Conservation (phyloP, 2,113 vertebrate species). For the Rana temporaria region DNA sequence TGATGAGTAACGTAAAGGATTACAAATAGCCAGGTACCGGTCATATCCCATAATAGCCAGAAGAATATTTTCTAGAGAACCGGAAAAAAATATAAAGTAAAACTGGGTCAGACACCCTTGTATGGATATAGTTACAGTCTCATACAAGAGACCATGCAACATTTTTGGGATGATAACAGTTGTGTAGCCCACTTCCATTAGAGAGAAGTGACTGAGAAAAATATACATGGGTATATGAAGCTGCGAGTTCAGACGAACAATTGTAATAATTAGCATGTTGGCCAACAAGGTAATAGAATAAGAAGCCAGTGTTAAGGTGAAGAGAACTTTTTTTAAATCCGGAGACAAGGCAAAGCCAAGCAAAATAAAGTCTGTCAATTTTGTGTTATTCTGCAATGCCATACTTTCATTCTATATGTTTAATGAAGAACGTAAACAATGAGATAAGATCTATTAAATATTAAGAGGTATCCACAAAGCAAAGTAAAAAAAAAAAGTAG, state of each 20-base stretch:
- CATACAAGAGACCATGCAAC: background rate
- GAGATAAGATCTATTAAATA: too few relatives aligned
- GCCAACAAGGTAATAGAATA: constrained; percentile 15
- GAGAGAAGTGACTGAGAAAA: constrained; percentile 19
- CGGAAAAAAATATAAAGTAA: constrained; percentile 34
- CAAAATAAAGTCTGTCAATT: constrained; percentile 7
- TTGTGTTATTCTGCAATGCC: constrained; percentile 1
- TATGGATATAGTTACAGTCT: constrained; percentile 8
- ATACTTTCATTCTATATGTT: background rate
- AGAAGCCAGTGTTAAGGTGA: background rate
- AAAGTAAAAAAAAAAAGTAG: too few relatives aligned
- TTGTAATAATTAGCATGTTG: constrained; percentile 25
- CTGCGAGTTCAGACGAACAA: background rate
- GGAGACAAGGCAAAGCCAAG: constrained; percentile 19
- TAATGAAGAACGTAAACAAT: too few relatives aligned
- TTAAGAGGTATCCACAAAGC: too few relatives aligned
- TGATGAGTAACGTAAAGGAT: constrained; percentile 48
- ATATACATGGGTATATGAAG: constrained; percentile 36
- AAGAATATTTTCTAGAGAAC: constrained; percentile 36
- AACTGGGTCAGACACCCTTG: constrained; percentile 32
- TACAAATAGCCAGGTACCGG: constrained; percentile 54
- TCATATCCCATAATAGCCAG: constrained; percentile 57
- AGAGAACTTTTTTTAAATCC: constrained; percentile 10
- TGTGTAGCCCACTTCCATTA: constrained; percentile 20
- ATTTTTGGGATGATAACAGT: constrained; percentile 27